A percentile compares a stretch with the other conserved stretches of the same genome.
phyloP scores from a whole-genome alignment of 1,140 invertebrate species.

The Physella acuta region DNA sequence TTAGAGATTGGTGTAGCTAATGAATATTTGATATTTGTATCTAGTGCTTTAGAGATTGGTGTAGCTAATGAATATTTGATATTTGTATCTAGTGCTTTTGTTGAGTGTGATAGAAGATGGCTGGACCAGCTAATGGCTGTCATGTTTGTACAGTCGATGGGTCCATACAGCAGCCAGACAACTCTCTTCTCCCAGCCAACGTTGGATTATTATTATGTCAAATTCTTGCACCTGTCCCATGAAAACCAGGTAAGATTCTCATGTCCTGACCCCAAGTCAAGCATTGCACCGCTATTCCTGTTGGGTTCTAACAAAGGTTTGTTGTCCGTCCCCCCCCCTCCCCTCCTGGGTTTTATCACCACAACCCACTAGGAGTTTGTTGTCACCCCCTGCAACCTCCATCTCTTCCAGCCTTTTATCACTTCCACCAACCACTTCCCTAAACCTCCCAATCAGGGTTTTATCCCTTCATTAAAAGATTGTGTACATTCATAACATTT shows the following conservation, averaged over 20 bases:
- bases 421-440: no score
- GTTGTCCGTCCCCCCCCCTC: neutral
- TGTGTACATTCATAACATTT: neutral
- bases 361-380: neutral
- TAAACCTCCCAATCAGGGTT: neutral
- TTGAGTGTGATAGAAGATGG: conserved; percentile 18
- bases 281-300: no score
- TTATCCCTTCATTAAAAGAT: neutral
- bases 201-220: neutral
- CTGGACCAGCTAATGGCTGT: conserved; percentile 18
- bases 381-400: neutral
- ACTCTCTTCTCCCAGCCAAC: neutral
- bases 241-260: conserved; percentile 35
- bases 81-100: conserved; percentile 16
- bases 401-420: no score
- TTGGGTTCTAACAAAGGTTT: neutral
- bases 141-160: conserved; percentile 6
- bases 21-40: no score
- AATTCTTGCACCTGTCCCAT: conserved; percentile 23
- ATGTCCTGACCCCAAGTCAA: no score
- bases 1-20: no score
- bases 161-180: neutral
- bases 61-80: no score
- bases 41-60: no score
- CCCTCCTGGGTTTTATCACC: neutral